These are phyloP conservation scores for Sisyra nigra DNA, from an alignment of 2,888 invertebrate genomes.

Conservation along the genomic window DNA sequence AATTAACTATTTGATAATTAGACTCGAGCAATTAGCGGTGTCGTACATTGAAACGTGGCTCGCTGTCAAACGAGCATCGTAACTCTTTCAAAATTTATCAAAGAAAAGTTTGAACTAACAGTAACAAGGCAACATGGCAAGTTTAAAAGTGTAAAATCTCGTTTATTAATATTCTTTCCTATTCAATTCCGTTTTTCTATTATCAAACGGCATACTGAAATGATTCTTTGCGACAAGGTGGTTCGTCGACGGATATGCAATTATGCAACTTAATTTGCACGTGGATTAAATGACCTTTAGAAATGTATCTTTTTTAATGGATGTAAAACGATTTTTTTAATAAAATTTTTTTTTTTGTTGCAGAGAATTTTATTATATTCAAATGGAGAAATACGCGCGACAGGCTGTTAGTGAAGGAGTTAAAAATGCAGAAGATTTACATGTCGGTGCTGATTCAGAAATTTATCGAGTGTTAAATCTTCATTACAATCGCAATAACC, in stretches of 20 bases:
- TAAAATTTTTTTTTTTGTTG: conserved; percentile 22
- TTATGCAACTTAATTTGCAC: background rate
- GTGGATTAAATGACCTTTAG: background rate
- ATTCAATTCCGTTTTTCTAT: too few relatives aligned
- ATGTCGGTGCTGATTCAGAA: conserved; percentile 90
- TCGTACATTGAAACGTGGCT: conserved; percentile 4
- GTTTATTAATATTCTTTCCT: background rate
- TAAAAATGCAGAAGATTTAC: conserved; percentile 81
- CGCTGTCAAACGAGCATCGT: background rate
- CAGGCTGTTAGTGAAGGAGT: conserved; percentile 96
- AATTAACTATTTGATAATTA: conserved; percentile 10
- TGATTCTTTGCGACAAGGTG: too few relatives aligned
- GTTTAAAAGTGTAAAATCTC: conserved; percentile 3
- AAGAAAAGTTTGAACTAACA: conserved; percentile 1
- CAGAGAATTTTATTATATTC: conserved; percentile 99
- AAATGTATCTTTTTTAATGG: background rate
- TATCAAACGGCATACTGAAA: too few relatives aligned
- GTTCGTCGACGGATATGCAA: too few relatives aligned
- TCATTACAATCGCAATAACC: conserved; percentile 96
- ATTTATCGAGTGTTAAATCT: conserved; percentile 94
- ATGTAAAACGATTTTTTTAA: background rate
- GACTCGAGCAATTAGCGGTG: conserved; percentile 9
- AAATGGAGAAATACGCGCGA: conserved; percentile 99
- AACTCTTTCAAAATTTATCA: background rate
- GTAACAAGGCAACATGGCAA: background rate